Percentiles rank a stretch among this genome's conserved stretches.
Conservation (phyloP, 2,113 vertebrate genomes). For the Anas platyrhynchos region DNA sequence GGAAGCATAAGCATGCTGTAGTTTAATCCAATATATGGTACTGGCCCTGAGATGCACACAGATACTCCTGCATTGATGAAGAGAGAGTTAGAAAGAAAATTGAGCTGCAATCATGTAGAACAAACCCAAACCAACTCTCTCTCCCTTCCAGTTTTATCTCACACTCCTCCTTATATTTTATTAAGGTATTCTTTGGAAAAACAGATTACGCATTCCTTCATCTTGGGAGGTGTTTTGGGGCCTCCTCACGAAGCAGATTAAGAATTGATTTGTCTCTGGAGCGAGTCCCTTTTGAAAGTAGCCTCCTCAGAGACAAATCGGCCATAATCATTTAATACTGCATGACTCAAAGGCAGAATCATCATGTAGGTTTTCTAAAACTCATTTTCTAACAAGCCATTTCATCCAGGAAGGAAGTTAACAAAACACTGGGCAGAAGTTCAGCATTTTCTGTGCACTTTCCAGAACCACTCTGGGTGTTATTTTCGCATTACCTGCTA, state of each 20-base stretch:
- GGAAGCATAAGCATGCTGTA: background rate
- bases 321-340: background rate
- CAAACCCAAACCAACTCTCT: background rate
- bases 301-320: constrained; percentile 8
- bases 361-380: background rate
- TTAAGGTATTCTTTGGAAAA: background rate
- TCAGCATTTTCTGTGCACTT: background rate
- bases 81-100: background rate
- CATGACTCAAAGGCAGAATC: constrained; percentile 9
- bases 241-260: background rate
- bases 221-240: background rate
- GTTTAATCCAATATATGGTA: background rate
- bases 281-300: background rate
- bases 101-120: background rate
- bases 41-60: background rate
- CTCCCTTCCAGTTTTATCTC: background rate
- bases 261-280: background rate
- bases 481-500: background rate
- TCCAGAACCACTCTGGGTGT: background rate
- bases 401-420: constrained; percentile 6
- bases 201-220: background rate
- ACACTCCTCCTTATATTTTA: background rate
- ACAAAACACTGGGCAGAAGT: background rate
- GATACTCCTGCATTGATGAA: background rate
- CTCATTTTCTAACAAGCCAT: constrained; percentile 26